Conservation (phyloP, 2,113 vertebrate genomes). For the Vicugna pacos region DNA sequence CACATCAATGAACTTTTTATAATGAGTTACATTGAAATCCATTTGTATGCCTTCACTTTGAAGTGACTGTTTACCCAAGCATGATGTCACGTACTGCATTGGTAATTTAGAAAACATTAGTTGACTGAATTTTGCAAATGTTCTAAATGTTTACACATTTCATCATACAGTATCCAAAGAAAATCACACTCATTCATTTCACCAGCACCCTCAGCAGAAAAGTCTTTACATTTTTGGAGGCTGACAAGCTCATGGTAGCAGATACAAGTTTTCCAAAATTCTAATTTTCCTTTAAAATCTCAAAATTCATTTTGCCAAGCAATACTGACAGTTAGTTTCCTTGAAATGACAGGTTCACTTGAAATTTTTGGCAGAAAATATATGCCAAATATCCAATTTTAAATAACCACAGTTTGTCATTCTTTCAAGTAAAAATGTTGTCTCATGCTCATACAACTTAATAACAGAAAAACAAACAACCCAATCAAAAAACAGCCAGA, state of each 20-base stretch:
- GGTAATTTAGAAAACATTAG: background rate
- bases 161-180: background rate
- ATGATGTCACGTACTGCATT: background rate
- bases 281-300: background rate
- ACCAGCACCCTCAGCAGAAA: background rate
- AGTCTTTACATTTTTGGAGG: background rate
- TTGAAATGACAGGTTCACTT: constrained; percentile 8
- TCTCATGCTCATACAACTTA: too few relatives aligned
- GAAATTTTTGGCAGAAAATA: background rate
- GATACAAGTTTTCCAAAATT: background rate
- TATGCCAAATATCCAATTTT: background rate
- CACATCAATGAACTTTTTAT: background rate
- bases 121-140: background rate
- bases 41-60: background rate
- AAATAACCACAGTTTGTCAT: background rate
- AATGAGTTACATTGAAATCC: background rate
- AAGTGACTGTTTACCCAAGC: background rate
- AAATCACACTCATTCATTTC: background rate
- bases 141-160: background rate
- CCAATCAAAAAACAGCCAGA: too few relatives aligned
- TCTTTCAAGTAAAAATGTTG: background rate
- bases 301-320: background rate
- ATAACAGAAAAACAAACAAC: too few relatives aligned
- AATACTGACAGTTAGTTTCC: background rate
- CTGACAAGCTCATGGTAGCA: background rate